Evolutionary conservation across 2,888 invertebrate genomes (phyloP).

Genomic region (Hirtodrosophila confusa): DNA sequence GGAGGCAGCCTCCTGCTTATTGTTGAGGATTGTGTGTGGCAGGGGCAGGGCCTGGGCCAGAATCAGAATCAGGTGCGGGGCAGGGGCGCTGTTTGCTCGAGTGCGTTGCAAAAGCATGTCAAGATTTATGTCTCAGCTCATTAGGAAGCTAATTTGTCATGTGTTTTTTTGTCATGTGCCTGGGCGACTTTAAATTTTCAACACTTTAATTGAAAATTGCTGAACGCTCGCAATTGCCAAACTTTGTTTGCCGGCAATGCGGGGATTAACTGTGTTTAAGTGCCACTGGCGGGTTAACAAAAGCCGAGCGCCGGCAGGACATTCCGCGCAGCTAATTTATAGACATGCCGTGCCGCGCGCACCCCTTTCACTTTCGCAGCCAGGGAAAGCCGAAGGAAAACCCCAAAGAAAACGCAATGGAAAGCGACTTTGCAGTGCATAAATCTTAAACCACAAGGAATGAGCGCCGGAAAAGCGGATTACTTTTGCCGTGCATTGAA

Average conservation of each 20-base stretch:
- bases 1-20: slow-evolving; percentile 25
- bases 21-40: slow-evolving; percentile 38
- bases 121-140: slow-evolving; percentile 80
- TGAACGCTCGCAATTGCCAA: slow-evolving; percentile 51
- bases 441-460: slow-evolving; percentile 76
- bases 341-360: slow-evolving; percentile 22
- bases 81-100: slow-evolving; percentile 35
- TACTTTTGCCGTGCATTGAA: slow-evolving; percentile 72
- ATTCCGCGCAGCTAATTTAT: slow-evolving; percentile 75
- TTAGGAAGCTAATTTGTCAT: slow-evolving; percentile 80
- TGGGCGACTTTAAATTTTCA: slow-evolving; percentile 68
- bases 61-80: neutral
- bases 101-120: slow-evolving; percentile 65
- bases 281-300: slow-evolving; percentile 47
- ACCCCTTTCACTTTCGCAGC: slow-evolving; percentile 72
- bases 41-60: too few relatives aligned
- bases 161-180: slow-evolving; percentile 44
- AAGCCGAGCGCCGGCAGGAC: slow-evolving; percentile 35
- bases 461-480: slow-evolving; percentile 71
- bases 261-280: slow-evolving; percentile 76
- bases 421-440: slow-evolving; percentile 74
- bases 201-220: slow-evolving; percentile 75
- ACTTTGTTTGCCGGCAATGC: slow-evolving; percentile 31
- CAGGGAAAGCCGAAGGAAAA: slow-evolving; percentile 16
- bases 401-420: slow-evolving; percentile 30